Base-by-base conservation (phyloP, 2,797 vertebrate genomes). In the Spinus olivaceus region DNA sequence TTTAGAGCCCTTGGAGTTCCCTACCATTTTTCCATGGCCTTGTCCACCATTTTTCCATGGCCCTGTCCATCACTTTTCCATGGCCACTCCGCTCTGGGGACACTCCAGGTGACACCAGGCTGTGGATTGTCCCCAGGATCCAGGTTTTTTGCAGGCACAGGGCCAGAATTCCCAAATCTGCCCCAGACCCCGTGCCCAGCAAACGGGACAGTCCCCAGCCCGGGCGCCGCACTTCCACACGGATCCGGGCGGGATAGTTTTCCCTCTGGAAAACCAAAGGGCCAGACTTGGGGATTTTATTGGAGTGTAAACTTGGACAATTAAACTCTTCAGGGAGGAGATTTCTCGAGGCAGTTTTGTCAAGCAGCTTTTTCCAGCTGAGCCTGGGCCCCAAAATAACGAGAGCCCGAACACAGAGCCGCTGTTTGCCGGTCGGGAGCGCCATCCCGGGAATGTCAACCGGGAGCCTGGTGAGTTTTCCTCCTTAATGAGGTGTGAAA, bases 401-500 rank as follows among this genome's bases (percentile, higher is more conserved):
- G 27, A 53, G 51, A 90, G 86, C 44, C 46, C 28, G 28, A 95
- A 77, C 94, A 80, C 88, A 86, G 88, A 25, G 53, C 23, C 1
- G 13, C 94, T 95, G 95, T 94, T 88, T 42, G 69, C 76, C 49
- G 73, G 67, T 35, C 21, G 51, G 90, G 93, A 80, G 83, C 63
- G 8, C 2, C 4, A 24, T 85, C 88, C 80, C 3, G 1, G 61
- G 85, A 84, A 91, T 41, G 86, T 24, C 92, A 67, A 16, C 51
- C 63, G 2, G 50, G 72, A 94, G 91, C 77, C 93, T 28, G 80
- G 39, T 25, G 90, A 77, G 56, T 86, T 95, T 92, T 61, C 49
- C 88, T 86, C 60, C 74, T 84, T 96, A 96, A 95, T 94, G 87
- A 92, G 86, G 93, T 96, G 96, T 64, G 95, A 95, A 94, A 92